These are phyloP conservation scores for Nebria brevicollis DNA, from an alignment of 2,888 invertebrate genomes.

Conservation along the genomic window DNA sequence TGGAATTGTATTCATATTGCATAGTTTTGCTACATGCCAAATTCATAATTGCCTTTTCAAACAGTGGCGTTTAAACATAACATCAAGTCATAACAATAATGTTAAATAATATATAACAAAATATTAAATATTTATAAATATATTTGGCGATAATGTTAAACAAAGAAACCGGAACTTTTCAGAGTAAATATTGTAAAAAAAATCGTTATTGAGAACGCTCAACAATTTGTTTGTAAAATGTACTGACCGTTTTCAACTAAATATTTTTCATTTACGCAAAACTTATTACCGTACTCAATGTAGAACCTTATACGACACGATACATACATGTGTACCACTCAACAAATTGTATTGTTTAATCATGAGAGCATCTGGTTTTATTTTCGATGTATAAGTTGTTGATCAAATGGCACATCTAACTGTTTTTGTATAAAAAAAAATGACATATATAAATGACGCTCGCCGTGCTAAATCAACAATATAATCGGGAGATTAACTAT, in stretches of 20 bases:
- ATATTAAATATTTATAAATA: slow-evolving; percentile 36
- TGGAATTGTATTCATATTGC: background rate
- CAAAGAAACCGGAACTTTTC: slow-evolving; percentile 21
- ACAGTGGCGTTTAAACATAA: slow-evolving; percentile 20
- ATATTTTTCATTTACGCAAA: background rate
- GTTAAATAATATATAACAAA: slow-evolving; percentile 11
- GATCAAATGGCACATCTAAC: background rate
- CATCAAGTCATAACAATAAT: slow-evolving; percentile 17
- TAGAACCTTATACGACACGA: background rate
- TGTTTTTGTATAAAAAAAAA: slow-evolving; percentile 10
- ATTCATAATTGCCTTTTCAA: slow-evolving; percentile 32
- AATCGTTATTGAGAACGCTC: slow-evolving; percentile 23
- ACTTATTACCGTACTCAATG: slow-evolving; percentile 19
- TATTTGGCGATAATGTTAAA: slow-evolving; percentile 32
- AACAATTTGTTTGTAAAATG: slow-evolving; percentile 7
- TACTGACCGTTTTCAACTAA: background rate
- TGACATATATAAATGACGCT: background rate
- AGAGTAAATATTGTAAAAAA: slow-evolving; percentile 37
- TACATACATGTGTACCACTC: background rate
- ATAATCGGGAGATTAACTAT: slow-evolving; percentile 30
- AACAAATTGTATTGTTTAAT: background rate
- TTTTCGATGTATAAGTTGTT: background rate
- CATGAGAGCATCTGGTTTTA: background rate
- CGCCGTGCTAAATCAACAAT: background rate
- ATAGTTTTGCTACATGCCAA: slow-evolving; percentile 41